A percentile compares a stretch with the other conserved stretches of the same genome.
phyloP scores from a whole-genome alignment of 2,888 invertebrate genomes.

The Barypeithes pellucidus region DNA sequence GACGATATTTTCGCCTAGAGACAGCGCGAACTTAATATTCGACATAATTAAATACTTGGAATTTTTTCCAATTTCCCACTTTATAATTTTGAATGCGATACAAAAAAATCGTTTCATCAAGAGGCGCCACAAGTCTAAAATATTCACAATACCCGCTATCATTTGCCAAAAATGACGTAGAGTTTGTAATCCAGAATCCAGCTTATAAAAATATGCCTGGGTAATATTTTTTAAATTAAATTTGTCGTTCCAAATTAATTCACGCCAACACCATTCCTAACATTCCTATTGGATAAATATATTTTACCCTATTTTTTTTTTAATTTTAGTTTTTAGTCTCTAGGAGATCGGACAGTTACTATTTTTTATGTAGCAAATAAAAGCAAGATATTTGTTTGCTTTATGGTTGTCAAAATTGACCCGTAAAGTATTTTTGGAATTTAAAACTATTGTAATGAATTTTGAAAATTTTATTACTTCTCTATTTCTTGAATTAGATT shows the following conservation, averaged over 20 bases:
- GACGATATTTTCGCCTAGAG: neutral
- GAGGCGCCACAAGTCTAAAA: slow-evolving; percentile 1
- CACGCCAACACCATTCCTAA: neutral
- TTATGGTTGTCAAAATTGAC: slow-evolving; percentile 1
- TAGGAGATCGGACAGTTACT: neutral
- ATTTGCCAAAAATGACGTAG: slow-evolving; percentile 13
- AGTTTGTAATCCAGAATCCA: neutral
- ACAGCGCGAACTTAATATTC: neutral
- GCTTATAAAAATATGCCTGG: neutral
- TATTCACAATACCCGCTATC: neutral
- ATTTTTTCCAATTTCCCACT: neutral
- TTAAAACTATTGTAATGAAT: neutral
- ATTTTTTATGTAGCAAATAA: neutral
- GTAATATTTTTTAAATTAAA: neutral
- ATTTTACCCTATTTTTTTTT: neutral
- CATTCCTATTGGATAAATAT: neutral
- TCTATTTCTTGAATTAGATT: too few species aligned
- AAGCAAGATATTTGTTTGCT: neutral
- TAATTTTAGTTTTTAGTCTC: neutral
- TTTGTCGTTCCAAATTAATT: slow-evolving; percentile 9
- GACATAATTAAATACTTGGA: neutral
- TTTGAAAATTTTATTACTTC: too few species aligned
- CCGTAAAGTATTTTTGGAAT: neutral
- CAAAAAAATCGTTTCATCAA: neutral
- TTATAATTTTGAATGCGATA: neutral